phyloP scores from a whole-genome alignment of 23 tunicate genomes.

The Pegea sp. region DNA sequence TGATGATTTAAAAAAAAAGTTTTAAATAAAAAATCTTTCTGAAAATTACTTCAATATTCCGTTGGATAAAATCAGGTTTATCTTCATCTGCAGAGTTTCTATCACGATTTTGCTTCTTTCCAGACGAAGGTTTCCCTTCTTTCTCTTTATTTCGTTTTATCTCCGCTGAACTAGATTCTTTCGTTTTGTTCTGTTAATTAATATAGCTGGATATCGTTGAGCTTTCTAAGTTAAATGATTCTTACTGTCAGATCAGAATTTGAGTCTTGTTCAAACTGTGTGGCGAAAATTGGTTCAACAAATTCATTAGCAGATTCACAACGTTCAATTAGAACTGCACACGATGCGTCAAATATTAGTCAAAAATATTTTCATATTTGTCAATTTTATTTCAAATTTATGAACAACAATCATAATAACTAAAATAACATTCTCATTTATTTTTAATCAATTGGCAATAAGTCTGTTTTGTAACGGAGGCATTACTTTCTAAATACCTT shows the following conservation, averaged over 20 bases:
- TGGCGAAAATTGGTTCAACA: slow-evolving; percentile 54
- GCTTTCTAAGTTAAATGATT: no score
- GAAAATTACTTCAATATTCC: slow-evolving; percentile 35
- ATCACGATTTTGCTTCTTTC: no score
- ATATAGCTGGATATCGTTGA: no score
- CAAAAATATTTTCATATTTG: no score
- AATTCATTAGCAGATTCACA: slow-evolving; percentile 9
- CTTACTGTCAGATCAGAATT: no score
- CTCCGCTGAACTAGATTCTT: slow-evolving; percentile 10
- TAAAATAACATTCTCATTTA: no score
- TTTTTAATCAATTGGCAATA: no score
- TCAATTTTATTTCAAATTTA: no score
- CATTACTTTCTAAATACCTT: slow-evolving; percentile 7
- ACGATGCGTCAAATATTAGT: no score
- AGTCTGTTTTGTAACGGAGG: neutral
- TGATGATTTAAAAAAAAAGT: neutral
- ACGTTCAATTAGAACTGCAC: slow-evolving; percentile 11
- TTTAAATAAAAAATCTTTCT: neutral
- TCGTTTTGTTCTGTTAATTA: no score
- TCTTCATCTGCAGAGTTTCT: slow-evolving; percentile 1
- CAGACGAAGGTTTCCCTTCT: slow-evolving; percentile 5
- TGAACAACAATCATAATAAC: no score
- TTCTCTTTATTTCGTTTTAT: neutral
- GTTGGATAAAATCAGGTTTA: slow-evolving; percentile 38
- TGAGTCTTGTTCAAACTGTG: slow-evolving; percentile 21